Percentiles rank a stretch among this genome's conserved stretches.
Evolutionary conservation across 2,797 vertebrate species (phyloP).

Genomic region (Periparus ater): DNA sequence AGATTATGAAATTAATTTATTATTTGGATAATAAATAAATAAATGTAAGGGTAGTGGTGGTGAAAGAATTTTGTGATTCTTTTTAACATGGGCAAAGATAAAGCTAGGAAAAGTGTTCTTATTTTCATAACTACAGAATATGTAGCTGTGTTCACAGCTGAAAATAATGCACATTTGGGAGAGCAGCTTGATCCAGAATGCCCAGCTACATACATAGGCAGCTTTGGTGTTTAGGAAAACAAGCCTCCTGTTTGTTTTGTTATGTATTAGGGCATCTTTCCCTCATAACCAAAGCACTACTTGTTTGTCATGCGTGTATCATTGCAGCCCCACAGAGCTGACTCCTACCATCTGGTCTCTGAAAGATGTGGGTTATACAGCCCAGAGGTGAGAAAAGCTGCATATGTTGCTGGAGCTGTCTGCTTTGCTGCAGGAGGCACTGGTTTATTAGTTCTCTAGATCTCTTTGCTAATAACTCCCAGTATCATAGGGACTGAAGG

Average conservation of each 20-base stretch:
- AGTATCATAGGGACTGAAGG: not conserved
- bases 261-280: not conserved
- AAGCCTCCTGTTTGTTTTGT: not conserved
- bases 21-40: not conserved
- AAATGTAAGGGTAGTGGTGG: not conserved
- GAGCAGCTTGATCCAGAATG: not conserved
- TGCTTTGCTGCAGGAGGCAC: constrained; percentile 19
- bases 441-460: not conserved
- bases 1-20: not conserved
- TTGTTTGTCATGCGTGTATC: not conserved
- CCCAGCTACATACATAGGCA: not conserved
- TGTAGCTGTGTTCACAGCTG: not conserved
- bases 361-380: not conserved
- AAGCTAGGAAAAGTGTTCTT: not conserved
- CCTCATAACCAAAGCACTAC: not conserved
- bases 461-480: not conserved
- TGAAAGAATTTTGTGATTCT: not conserved
- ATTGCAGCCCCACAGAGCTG: not conserved
- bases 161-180: not conserved
- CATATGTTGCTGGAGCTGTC: constrained; percentile 30
- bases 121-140: not conserved
- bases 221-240: not conserved
- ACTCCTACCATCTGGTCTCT: constrained; percentile 37
- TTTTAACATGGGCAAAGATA: not conserved
- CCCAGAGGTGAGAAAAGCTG: constrained; percentile 32